A percentile compares a stretch with the other conserved stretches of the same genome.
phyloP scores from a whole-genome alignment of 2,113 vertebrate genomes.

The Merops nubicus region DNA sequence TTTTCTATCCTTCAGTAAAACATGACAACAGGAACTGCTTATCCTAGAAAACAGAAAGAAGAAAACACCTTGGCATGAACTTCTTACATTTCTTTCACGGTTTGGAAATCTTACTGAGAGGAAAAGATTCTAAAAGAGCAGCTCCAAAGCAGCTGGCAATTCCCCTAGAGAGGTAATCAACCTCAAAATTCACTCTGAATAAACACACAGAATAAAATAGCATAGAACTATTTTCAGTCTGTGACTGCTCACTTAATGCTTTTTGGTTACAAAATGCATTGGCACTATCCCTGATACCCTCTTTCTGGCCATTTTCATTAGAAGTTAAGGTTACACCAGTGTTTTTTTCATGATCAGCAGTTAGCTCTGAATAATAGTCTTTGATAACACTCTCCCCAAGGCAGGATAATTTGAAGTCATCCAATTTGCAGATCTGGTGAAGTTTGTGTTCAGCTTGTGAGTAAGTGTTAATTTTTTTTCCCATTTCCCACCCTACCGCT shows the following conservation, averaged over 20 bases:
- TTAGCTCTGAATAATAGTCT: background rate
- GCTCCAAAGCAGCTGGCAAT: background rate
- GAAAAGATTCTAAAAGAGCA: background rate
- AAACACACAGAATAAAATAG: background rate
- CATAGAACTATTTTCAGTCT: background rate
- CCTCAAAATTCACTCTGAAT: background rate
- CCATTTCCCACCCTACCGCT: background rate
- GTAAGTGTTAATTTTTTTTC: background rate
- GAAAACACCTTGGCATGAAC: background rate
- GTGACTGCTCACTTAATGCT: background rate
- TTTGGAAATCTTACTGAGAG: background rate
- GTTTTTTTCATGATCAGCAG: background rate
- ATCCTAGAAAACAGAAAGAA: background rate
- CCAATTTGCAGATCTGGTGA: background rate
- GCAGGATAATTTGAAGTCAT: background rate
- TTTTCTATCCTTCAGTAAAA: background rate
- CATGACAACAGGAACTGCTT: background rate
- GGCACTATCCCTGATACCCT: fast-evolving
- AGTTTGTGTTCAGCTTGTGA: background rate
- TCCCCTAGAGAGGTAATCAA: background rate
- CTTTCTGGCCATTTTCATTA: background rate
- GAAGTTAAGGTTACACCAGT: background rate
- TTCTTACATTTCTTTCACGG: background rate
- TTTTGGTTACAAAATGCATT: background rate
- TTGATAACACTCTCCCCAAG: background rate